These are phyloP conservation scores for Adelges cooleyi DNA, from an alignment of 1,140 invertebrate genomes.

Conservation along the genomic window DNA sequence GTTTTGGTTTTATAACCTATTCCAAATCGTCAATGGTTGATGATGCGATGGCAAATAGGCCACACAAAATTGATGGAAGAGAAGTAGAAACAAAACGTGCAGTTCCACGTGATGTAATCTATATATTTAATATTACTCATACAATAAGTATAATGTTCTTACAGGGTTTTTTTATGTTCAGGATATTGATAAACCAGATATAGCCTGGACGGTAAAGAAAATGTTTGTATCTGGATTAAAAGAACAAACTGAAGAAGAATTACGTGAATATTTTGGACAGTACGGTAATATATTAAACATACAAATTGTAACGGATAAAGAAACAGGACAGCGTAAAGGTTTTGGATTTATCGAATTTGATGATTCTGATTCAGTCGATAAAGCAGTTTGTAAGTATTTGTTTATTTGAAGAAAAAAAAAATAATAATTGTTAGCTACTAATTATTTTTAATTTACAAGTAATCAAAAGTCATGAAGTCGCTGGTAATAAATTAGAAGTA, in stretches of 20 bases:
- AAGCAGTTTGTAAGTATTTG: constrained; percentile 66
- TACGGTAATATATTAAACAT: constrained; percentile 78
- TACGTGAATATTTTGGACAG: constrained; percentile 69
- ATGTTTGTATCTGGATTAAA: constrained; percentile 86
- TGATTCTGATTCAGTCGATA: constrained; percentile 92
- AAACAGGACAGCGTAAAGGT: constrained; percentile 79
- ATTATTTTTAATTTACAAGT: constrained; percentile 29
- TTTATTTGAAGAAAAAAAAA: background rate
- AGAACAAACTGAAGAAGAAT: constrained; percentile 78
- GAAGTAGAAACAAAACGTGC: constrained; percentile 94
- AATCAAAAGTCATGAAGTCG: constrained; percentile 33
- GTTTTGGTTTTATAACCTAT: constrained; percentile 96
- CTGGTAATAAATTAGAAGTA: constrained; percentile 34
- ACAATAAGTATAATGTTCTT: background rate
- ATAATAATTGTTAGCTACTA: no score
- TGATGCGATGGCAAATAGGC: constrained; percentile 78
- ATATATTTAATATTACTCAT: background rate
- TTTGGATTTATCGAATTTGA: constrained; percentile 94
- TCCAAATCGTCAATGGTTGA: constrained; percentile 83
- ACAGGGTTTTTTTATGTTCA: constrained; percentile 41
- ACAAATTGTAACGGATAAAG: constrained; percentile 82
- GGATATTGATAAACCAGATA: constrained; percentile 79
- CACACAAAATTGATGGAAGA: constrained; percentile 66
- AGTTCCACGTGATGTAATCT: constrained; percentile 55
- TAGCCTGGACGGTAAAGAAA: constrained; percentile 89